Conservation (phyloP, 1,140 invertebrate genomes). For the Camponotus pennsylvanicus region DNA sequence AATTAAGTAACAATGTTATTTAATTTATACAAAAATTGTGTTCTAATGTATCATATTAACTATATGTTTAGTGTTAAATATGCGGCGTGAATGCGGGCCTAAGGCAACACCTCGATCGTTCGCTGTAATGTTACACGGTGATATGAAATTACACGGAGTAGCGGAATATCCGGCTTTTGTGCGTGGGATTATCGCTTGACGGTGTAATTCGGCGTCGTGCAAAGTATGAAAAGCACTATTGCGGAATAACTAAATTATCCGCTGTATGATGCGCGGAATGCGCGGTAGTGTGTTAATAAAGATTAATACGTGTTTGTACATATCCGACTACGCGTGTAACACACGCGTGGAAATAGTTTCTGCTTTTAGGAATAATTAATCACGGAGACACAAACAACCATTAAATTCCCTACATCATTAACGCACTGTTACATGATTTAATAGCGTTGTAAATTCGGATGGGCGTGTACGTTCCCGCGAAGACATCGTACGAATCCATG, state of each 20-base stretch:
- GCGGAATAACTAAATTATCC: slow-evolving; percentile 62
- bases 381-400: slow-evolving; percentile 37
- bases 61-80: slow-evolving; percentile 25
- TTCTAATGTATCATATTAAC: not conserved
- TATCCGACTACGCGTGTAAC: slow-evolving; percentile 39
- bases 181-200: slow-evolving; percentile 54
- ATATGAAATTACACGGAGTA: slow-evolving; percentile 56
- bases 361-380: slow-evolving; percentile 62
- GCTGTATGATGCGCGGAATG: slow-evolving; percentile 55
- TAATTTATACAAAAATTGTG: not conserved
- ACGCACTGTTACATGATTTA: slow-evolving; percentile 51
- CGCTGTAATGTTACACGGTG: slow-evolving; percentile 44
- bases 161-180: slow-evolving; percentile 59
- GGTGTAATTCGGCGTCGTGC: slow-evolving; percentile 54
- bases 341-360: slow-evolving; percentile 53
- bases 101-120: slow-evolving; percentile 53
- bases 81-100: slow-evolving; percentile 61
- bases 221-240: slow-evolving; percentile 64
- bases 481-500: slow-evolving; percentile 19
- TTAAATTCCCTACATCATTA: slow-evolving; percentile 55
- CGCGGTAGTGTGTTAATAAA: slow-evolving; percentile 62
- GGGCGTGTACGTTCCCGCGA: not conserved
- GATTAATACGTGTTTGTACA: slow-evolving; percentile 57
- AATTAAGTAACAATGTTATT: not conserved
- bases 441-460: slow-evolving; percentile 45